phyloP scores from a whole-genome alignment of 2,888 invertebrate genomes.

The Cheilosia scutellata region DNA sequence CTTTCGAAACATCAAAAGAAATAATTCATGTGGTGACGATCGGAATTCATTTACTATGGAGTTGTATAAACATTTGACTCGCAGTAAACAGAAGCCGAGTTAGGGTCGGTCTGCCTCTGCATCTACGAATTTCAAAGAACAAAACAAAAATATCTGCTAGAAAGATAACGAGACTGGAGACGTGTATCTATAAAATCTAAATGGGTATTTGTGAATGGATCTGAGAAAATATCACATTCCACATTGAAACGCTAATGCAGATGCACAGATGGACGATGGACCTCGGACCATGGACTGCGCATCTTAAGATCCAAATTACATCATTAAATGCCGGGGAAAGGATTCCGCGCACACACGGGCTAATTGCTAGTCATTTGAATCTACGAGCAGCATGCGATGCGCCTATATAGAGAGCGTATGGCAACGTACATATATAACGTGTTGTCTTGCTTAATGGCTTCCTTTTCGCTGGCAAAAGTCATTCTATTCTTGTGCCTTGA shows the following conservation, averaged over 20 bases:
- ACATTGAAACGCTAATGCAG: conserved; percentile 7
- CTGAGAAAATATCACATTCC: conserved; percentile 3
- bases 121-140: neutral
- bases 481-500: conserved; percentile 40
- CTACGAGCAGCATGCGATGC: conserved; percentile 4
- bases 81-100: conserved; percentile 16
- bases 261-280: conserved; percentile 12
- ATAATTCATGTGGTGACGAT: conserved; percentile 48
- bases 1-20: conserved; percentile 63
- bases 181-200: conserved; percentile 9
- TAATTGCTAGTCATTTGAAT: conserved; percentile 69
- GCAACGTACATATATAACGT: conserved; percentile 1
- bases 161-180: neutral
- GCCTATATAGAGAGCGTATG: neutral
- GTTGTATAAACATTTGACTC: conserved; percentile 8
- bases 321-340: conserved; percentile 61
- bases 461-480: conserved; percentile 46
- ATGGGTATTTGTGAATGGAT: conserved; percentile 1
- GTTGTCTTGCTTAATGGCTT: conserved; percentile 59
- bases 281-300: conserved; percentile 2
- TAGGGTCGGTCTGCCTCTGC: neutral
- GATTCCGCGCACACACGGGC: conserved; percentile 58
- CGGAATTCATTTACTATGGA: conserved; percentile 14
- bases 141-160: neutral
- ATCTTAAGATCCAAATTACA: conserved; percentile 60